Conservation (phyloP, 2,888 invertebrate species). For the Amphipoea oculea region DNA sequence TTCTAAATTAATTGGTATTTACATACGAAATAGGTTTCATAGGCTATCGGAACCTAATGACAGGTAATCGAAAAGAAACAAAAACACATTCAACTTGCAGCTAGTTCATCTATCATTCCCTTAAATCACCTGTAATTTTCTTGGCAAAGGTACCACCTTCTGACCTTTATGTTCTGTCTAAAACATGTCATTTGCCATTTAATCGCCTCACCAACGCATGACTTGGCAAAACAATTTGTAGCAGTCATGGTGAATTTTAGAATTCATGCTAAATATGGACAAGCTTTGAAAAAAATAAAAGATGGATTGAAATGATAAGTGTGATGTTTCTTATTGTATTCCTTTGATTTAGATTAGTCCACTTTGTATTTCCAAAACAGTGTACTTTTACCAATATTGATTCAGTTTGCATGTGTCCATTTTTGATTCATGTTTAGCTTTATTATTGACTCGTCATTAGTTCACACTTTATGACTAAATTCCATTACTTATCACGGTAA, state of each 20-base stretch:
- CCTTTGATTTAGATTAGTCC: neutral
- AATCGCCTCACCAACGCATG: constrained; percentile 22
- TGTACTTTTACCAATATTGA: neutral
- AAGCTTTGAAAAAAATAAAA: neutral
- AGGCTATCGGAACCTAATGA: neutral
- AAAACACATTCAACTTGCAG: neutral
- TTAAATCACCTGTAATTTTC: constrained; percentile 42
- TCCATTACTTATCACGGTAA: neutral
- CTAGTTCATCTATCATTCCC: neutral
- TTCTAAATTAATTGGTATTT: constrained; percentile 22
- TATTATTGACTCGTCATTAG: neutral
- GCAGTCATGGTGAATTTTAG: constrained; percentile 51
- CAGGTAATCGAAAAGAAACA: neutral
- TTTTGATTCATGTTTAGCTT: neutral
- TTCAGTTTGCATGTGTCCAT: neutral
- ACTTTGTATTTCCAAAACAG: neutral
- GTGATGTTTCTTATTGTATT: neutral
- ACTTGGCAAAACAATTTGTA: constrained; percentile 42
- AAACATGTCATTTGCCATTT: constrained; percentile 44
- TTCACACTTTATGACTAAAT: neutral
- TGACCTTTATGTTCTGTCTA: constrained; percentile 19
- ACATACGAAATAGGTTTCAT: neutral
- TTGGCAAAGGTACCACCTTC: constrained; percentile 28
- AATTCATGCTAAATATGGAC: neutral
- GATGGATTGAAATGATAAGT: neutral